phyloP scores from a whole-genome alignment of 1,140 invertebrate genomes.

The Heliothis virescens region DNA sequence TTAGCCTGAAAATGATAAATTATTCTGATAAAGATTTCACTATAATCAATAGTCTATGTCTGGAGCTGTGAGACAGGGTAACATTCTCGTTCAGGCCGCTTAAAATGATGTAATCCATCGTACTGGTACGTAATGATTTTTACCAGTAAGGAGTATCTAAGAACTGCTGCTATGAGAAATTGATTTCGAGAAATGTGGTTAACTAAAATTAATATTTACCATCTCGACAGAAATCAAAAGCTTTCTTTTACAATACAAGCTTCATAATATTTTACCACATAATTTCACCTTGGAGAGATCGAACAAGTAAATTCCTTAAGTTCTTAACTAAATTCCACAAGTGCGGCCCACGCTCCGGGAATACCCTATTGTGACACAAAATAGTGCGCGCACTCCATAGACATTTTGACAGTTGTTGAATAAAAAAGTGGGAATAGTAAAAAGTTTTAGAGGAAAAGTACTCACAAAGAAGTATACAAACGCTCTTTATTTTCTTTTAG shows the following conservation, averaged over 20 bases:
- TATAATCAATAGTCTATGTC: conserved; percentile 27
- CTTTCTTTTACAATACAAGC: conserved; percentile 5
- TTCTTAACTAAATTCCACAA: conserved; percentile 61
- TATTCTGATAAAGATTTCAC: conserved; percentile 31
- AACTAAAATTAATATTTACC: neutral
- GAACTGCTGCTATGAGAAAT: neutral
- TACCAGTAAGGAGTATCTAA: neutral
- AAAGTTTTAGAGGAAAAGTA: conserved; percentile 49
- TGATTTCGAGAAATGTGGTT: neutral
- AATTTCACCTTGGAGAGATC: conserved; percentile 24
- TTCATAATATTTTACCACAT: neutral
- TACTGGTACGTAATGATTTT: neutral
- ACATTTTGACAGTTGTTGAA: conserved; percentile 53
- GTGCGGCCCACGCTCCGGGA: conserved; percentile 47
- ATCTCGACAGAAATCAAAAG: neutral
- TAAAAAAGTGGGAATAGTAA: conserved; percentile 53
- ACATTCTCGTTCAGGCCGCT: neutral
- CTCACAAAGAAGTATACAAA: conserved; percentile 48
- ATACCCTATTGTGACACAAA: conserved; percentile 59
- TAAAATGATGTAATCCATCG: neutral
- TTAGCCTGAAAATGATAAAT: conserved; percentile 31
- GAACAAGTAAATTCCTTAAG: conserved; percentile 55
- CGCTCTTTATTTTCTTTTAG: conserved; percentile 41
- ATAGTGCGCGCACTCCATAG: conserved; percentile 49
- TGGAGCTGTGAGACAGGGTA: neutral